phyloP scores from a whole-genome alignment of 2,113 vertebrate genomes.

The Triplophysa dalaica region DNA sequence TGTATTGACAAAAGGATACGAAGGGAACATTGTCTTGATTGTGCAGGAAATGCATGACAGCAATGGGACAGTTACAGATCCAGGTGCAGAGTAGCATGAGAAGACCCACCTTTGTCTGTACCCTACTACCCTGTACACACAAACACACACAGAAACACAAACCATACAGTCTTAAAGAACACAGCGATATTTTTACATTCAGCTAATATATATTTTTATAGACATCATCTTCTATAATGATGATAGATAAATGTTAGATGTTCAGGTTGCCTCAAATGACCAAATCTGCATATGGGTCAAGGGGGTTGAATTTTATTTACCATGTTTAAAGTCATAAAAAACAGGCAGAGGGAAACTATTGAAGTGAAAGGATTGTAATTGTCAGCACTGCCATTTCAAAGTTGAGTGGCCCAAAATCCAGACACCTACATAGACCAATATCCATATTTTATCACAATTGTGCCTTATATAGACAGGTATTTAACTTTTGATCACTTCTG shows the following conservation, averaged over 20 bases:
- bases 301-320: too few relatives aligned
- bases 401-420: too few relatives aligned
- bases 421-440: not conserved
- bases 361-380: too few relatives aligned
- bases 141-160: slow-evolving; percentile 20
- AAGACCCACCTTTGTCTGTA: slow-evolving; percentile 94
- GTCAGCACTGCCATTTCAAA: too few relatives aligned
- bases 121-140: slow-evolving; percentile 89
- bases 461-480: too few relatives aligned
- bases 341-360: too few relatives aligned
- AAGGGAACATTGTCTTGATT: slow-evolving; percentile 96
- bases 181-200: not conserved
- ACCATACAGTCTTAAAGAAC: slow-evolving; percentile 38
- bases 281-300: not conserved
- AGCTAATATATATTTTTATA: not conserved
- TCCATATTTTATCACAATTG: not conserved
- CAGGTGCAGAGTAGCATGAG: slow-evolving; percentile 97
- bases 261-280: not conserved
- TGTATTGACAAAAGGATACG: slow-evolving; percentile 82
- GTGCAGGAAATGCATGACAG: slow-evolving; percentile 96
- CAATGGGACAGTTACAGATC: slow-evolving; percentile 96
- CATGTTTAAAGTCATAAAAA: too few relatives aligned
- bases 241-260: not conserved
- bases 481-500: too few relatives aligned
- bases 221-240: too few relatives aligned